Evolutionary conservation across 2,797 vertebrate species (phyloP), one percentile per base, ranked within the genome.

Genomic region (Lindbergichthys nudifrons): DNA sequence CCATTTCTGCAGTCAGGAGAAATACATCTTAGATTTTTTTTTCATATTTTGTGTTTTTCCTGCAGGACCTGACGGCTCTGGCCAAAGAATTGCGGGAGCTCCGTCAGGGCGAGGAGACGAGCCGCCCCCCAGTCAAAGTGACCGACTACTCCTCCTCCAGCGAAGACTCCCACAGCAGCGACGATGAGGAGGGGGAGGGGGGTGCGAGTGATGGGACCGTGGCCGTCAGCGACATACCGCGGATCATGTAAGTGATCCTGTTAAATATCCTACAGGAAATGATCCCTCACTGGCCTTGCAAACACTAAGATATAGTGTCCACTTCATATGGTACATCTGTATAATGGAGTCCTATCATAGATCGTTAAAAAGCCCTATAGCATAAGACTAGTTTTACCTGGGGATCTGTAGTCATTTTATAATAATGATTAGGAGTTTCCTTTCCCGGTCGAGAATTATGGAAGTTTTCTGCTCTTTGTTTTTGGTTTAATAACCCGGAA

Each of bases 121-220:
- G 96, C 76, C 96, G 98, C 0, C 97, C 97, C 1, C 96, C 98
- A 1, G 96, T 97, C 92, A 99, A 99, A 85, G 98, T 99, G 90
- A 99, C 98, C 0, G 98, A 99, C 91, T 99, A 99, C 83, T 99
- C 98, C 3, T 99, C 98, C 1, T 99, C 98, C 89, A 99, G 98
- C 0, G 98, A 99, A 79, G 98, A 99, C 50, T 99, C 97, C 0
- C 97, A 98, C 85, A 99, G 97, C 88, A 98, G 97, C 1, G 98
- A 99, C 74, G 97, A 98, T 3, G 97, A 99, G 84, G 98, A 98
- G 0, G 97, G 95, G 42, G 98, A 98, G 48, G 97, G 95, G 0
- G 97, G 97, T 67, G 92, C 94, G 0, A 97, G 97, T 0, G 98
- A 99, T 0, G 98, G 98, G 8, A 96, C 96, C 0, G 98, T 99